Evolutionary conservation across 2,797 vertebrate genomes (phyloP), one percentile per base, ranked within the genome.

Genomic region (Odontamblyopus lacepedii): DNA sequence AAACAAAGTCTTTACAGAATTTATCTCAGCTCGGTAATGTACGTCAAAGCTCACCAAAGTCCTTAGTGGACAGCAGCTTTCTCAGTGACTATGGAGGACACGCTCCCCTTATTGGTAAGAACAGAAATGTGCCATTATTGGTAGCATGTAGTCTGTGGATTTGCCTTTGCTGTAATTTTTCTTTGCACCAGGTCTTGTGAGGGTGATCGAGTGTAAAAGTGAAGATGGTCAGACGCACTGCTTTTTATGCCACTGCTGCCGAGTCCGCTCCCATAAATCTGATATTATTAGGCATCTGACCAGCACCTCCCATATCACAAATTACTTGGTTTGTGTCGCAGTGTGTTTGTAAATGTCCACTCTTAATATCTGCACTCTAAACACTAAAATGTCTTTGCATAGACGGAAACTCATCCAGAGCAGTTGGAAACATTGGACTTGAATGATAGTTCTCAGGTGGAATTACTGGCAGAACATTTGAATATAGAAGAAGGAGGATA

Each of bases 231-330:
- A 51, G 27, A 76, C 82, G 0, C 66, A 67, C 68, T 83, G 83
- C 74, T 93, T 90, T 74, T 81, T 93, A 71, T 94, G 93, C 81
- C 91, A 88, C 79, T 89, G 89, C 80, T 94, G 92, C 80, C 86
- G 91, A 26, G 30, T 89, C 61, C 88, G 82, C 77, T 32, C 83
- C 61, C 84, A 74, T 69, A 65, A 70, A 69, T 60, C 56, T 35
- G 85, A 86, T 72, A 65, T 93, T 55, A 59, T 82, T 13, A 74
- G 80, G 50, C 92, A 94, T 65, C 70, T 92, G 16, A 89, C 76
- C 69, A 80, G 81, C 73, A 62, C 72, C 2, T 83, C 83, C 15
- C 92, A 94, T 69, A 62, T 83, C 19, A 18, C 70, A 68, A 91
- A 90, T 79, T 92, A 91, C 75, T 79, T 91, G 79, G 92, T 92